A percentile compares a stretch with the other conserved stretches of the same genome.
These are phyloP conservation scores for Spilosoma lubricipeda DNA, from an alignment of 2,888 invertebrate species.

Conservation along the genomic window DNA sequence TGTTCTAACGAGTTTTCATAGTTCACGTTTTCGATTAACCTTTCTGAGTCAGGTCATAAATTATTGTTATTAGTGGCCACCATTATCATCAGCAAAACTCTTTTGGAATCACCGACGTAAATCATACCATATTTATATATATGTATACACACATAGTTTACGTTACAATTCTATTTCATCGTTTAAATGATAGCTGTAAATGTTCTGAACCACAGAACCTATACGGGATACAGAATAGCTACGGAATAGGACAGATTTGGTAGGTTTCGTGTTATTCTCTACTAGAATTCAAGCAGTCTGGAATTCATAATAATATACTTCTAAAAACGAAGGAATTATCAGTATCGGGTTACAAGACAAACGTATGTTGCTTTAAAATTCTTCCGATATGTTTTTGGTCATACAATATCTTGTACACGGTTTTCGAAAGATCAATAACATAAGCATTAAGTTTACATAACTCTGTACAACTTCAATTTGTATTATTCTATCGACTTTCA, in stretches of 20 bases:
- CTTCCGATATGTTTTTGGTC: background rate
- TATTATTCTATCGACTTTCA: slow-evolving; percentile 4
- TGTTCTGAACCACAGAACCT: background rate
- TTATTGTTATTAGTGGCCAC: background rate
- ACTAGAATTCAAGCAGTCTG: background rate
- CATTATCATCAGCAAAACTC: background rate
- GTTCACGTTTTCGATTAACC: background rate
- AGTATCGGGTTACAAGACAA: too few species aligned
- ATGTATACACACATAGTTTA: background rate
- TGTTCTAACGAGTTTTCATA: background rate
- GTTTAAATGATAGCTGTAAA: too few species aligned
- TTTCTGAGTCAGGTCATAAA: background rate
- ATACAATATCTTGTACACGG: background rate
- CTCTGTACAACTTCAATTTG: slow-evolving; percentile 6
- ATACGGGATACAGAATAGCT: background rate
- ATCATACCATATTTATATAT: background rate
- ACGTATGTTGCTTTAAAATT: background rate
- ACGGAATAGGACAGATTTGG: background rate
- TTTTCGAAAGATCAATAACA: background rate
- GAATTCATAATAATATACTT: background rate
- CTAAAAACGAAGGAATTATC: background rate
- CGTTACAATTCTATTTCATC: too few species aligned
- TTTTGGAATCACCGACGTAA: background rate
- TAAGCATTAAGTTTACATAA: slow-evolving; percentile 8
- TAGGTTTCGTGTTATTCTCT: background rate